Base-by-base conservation (phyloP, 2,797 vertebrate species). In the Danio albolineatus region DNA sequence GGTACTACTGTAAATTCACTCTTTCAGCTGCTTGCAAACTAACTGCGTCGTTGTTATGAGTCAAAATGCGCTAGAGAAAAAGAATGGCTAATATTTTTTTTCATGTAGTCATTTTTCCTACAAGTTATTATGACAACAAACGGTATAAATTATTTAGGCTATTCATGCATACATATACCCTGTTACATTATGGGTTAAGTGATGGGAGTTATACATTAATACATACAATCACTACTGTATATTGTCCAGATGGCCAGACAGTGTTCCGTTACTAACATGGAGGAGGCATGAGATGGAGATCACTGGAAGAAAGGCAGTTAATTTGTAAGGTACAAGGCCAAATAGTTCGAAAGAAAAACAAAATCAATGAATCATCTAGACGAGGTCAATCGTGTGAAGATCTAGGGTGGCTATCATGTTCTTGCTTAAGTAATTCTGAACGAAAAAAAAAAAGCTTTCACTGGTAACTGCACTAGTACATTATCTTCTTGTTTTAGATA, bases 131-230 rank as follows among this genome's bases (percentile, higher is more conserved):
- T 82, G 72, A 86, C 85, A 82, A 84, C 80, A 84, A 75, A 86
- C 83, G 71, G 77, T 82, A 81, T 71, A 80, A 79, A 81, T 82
- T 71, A 74, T 74, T 80, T 69, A 82, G 49, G 79, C 73, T 83
- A 82, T 76, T 82, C 85, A 86, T 86, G 85, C 85, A 86, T 86
- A 84, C 83, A 86, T 79, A 78, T 78, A 84, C 85, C 83, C 85
- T 83, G 78, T 84, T 84, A 84, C 80, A 81, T 79, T 60, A 81
- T 76, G 78, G 82, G 77, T 84, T 82, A 80, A 64, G 70, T 44
- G 53, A 65, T 73, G 39, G 64, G 75, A 77, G 79, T 79, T 81
- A 82, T 76, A 84, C 19, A 78, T 77, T 79, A 84, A 60, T 81
- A 84, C 75, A 78, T 84, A 73, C 69, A 77, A 79, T 84, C 72